Evolutionary conservation across 2,888 invertebrate genomes (phyloP), one percentile per base, ranked within the genome.

Genomic region (Drosophila mimica): DNA sequence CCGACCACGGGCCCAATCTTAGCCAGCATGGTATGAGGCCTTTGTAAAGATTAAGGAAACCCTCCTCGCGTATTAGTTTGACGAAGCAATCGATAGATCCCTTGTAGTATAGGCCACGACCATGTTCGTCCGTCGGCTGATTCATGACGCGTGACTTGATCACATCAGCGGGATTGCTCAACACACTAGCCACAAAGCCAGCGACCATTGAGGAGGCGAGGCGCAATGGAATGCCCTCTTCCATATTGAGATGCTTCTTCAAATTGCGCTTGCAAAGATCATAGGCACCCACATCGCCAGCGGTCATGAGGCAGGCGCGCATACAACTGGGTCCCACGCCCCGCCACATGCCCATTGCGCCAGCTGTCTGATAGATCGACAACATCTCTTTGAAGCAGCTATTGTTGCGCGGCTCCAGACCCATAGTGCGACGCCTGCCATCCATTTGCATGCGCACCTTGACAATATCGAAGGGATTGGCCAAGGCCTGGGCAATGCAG

Each of bases 11-110:
- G 0, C 98, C 98, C 94, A 98, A 95, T 69, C 98, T 94, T 91
- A 98, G 95, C 97, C 97, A 98, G 25, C 97, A 96, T 0, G 98
- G 98, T 58, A 98, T 93, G 92, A 98, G 97, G 17, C 98, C 98
- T 94, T 97, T 97, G 93, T 98, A 98, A 5, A 98, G 92, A 0
- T 97, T 96, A 64, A 95, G 91, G 61, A 96, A 92, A 2, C 98
- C 98, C 94, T 98, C 98, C 82, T 96, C 95, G 87, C 94, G 95
- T 30, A 97, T 95, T 4, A 98, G 97, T 94, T 96, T 96, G 74
- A 95, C 93, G 20, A 97, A 92, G 90, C 98, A 98, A 91, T 98
- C 97, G 52, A 97, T 93, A 67, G 97, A 96, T 38, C 96, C 96
- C 79, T 95, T 95, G 93, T 98, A 98, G 54, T 96, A 91, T 15